These are phyloP conservation scores for Chrysemys picta DNA, from an alignment of 2,113 vertebrate species.

Conservation along the genomic window DNA sequence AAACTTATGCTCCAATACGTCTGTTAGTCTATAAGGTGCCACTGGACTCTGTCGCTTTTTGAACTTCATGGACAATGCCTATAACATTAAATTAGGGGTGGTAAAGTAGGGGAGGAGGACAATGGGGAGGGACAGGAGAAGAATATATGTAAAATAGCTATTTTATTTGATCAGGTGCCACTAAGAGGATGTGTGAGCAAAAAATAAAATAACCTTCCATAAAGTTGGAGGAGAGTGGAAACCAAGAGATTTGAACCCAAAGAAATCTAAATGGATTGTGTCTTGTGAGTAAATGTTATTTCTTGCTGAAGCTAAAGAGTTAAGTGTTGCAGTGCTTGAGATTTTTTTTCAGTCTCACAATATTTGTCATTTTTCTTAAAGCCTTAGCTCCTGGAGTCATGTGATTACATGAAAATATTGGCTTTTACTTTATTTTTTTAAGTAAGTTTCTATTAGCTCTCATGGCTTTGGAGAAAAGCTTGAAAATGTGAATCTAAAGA, in stretches of 20 bases:
- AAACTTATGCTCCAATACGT: too few relatives aligned
- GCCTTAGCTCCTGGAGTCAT: not conserved
- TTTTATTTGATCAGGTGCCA: not conserved
- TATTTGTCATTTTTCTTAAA: not conserved
- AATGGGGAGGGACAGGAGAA: not conserved
- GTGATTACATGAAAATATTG: rapidly evolving
- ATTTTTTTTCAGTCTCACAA: not conserved
- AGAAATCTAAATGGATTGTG: not conserved
- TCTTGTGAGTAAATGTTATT: not conserved
- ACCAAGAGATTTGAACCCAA: not conserved
- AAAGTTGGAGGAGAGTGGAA: not conserved
- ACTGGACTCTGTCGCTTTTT: too few relatives aligned
- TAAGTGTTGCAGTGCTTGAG: not conserved
- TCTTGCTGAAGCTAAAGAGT: not conserved
- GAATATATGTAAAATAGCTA: not conserved
- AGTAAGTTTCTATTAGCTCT: not conserved
- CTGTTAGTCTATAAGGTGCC: too few relatives aligned
- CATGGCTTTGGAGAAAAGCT: not conserved
- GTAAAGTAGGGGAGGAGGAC: not conserved
- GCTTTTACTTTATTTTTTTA: not conserved
- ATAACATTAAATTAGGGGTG: not conserved
- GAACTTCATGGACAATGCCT: not conserved
- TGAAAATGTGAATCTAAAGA: not conserved
- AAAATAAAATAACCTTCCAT: not conserved
- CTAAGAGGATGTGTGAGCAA: not conserved